Evolutionary conservation across 2,113 vertebrate genomes (phyloP), one percentile per base, ranked within the genome.

Genomic region (Pitta sordida): DNA sequence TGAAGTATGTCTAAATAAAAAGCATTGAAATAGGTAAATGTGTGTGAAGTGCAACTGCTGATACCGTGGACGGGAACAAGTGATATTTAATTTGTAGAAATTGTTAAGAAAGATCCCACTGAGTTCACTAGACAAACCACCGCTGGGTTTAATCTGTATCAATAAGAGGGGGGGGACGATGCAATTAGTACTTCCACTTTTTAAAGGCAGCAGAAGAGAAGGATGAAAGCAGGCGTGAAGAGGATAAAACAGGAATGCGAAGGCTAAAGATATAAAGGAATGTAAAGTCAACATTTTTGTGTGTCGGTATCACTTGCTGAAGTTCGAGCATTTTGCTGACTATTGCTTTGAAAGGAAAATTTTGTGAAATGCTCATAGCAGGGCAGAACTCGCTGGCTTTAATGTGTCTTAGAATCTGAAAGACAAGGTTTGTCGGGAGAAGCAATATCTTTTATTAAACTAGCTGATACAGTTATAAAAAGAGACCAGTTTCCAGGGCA

Each of bases 71-170:
- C 67, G 94, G 81, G 70, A 96, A 84, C 44, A 93, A 80, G 71
- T 94, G 93, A 86, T 95, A 97, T 97, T 96, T 93, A 95, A 97
- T 97, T 96, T 97, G 82, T 68, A 96, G 88, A 97, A 94, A 95
- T 64, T 94, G 64, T 96, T 96, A 94, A 95, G 80, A 82, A 89
- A 94, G 71, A 95, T 87, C 91, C 92, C 65, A 88, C 94, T 92
- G 97, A 96, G 94, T 94, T 97, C 93, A 93, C 94, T 90, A 95
- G 92, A 94, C 12, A 79, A 84, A 83, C 74, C 73, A 94, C 94
- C 1, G 24, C 93, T 96, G 91, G 51, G 91, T 96, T 97, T 97
- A 97, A 96, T 96, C 95, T 97, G 77, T 91, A 83, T 93, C 95
- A 95, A 76, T 94, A 93, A 93, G 67, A 94, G 74, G 29, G 88